These are phyloP conservation scores for Notiomystis cincta DNA, from an alignment of 2,113 vertebrate species.

Conservation along the genomic window DNA sequence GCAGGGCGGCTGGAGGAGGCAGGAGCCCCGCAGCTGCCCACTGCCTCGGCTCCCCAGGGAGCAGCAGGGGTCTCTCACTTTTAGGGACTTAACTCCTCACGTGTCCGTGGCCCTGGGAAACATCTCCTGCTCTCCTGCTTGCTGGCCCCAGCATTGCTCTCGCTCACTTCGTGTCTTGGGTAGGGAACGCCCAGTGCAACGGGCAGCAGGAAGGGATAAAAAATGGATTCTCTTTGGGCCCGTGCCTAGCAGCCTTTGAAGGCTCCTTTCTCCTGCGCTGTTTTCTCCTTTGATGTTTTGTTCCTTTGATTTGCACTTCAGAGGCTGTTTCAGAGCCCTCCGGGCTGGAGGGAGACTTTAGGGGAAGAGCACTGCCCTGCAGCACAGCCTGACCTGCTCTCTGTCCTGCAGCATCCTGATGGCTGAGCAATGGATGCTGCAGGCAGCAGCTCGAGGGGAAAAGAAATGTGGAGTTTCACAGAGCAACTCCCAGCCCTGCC, in stretches of 20 bases:
- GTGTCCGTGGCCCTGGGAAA: too few species aligned
- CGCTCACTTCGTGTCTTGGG: fast-evolving
- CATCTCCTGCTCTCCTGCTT: not conserved
- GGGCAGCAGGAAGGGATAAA: not conserved
- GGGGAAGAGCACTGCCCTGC: not conserved
- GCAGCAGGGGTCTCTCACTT: not conserved
- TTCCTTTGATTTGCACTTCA: not conserved
- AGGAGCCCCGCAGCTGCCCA: not conserved
- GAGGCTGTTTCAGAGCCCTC: not conserved
- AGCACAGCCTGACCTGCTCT: not conserved
- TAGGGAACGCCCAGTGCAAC: not conserved
- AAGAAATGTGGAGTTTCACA: not conserved
- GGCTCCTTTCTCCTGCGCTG: not conserved
- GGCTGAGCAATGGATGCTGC: not conserved
- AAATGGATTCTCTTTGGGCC: not conserved
- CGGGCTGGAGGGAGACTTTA: not conserved
- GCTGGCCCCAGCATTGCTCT: not conserved
- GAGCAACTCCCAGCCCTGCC: not conserved
- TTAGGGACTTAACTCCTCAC: not conserved
- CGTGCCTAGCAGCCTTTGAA: not conserved
- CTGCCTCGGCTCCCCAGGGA: fast-evolving
- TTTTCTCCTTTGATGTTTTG: not conserved
- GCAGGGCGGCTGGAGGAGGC: not conserved
- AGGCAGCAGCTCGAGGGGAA: fast-evolving
- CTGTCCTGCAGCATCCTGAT: not conserved